Conservation (phyloP, 2,797 vertebrate species). For the Leptoclinus maculatus region DNA sequence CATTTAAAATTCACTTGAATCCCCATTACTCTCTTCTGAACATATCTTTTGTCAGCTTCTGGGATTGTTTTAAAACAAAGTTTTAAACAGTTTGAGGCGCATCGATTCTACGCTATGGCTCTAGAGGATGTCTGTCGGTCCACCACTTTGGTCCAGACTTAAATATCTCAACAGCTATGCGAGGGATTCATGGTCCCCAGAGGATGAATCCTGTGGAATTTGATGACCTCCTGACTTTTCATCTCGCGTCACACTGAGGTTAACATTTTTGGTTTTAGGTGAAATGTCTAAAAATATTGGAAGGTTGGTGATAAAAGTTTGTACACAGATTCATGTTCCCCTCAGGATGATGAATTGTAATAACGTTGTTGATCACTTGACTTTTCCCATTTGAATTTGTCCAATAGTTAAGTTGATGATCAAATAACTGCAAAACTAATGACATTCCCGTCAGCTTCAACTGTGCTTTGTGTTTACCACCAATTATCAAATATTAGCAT, state of each 20-base stretch:
- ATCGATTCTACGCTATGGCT: no score
- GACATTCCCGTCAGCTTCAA: not conserved
- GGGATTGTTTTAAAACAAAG: rapidly evolving
- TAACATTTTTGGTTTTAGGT: not conserved
- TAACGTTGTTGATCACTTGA: not conserved
- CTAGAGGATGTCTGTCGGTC: no score
- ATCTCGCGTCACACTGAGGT: not conserved
- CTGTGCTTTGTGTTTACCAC: not conserved
- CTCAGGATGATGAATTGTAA: not conserved
- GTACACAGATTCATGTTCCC: not conserved
- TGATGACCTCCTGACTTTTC: not conserved
- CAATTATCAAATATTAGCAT: not conserved
- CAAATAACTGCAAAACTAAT: not conserved
- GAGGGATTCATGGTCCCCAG: not conserved
- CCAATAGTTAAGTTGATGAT: not conserved
- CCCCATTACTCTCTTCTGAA: not conserved
- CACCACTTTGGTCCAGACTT: no score
- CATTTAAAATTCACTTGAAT: not conserved
- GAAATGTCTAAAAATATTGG: not conserved
- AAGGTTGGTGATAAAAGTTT: not conserved
- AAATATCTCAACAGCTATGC: not conserved
- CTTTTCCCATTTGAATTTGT: not conserved
- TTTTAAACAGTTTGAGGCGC: not conserved
- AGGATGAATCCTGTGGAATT: not conserved
- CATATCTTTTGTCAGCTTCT: not conserved